Conservation (phyloP, 2,113 vertebrate species). For the Rhineura floridana region DNA sequence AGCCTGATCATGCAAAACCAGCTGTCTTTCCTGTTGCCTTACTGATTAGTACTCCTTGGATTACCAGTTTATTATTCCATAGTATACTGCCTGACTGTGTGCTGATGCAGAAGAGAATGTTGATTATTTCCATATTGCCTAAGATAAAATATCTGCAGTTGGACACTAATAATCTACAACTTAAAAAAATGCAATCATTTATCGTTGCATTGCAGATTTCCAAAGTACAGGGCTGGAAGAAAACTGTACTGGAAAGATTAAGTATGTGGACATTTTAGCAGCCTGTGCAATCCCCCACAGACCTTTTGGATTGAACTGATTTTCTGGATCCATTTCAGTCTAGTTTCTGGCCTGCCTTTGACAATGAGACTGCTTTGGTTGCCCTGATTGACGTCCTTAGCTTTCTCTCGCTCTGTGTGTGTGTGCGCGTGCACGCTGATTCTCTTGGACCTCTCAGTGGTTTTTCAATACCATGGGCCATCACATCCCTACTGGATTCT, state of each 20-base stretch:
- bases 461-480: neutral
- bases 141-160: conserved; percentile 1
- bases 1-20: neutral
- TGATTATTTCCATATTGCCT: conserved; percentile 30
- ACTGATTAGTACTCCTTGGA: conserved; percentile 18
- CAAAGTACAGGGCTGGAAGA: conserved; percentile 11
- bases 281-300: conserved; percentile 37
- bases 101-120: neutral
- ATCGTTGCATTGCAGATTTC: neutral
- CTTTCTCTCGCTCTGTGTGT: too few relatives aligned
- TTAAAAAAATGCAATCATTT: too few relatives aligned
- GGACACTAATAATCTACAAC: neutral
- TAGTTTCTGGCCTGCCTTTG: neutral
- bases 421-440: too few relatives aligned
- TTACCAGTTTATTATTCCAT: conserved; percentile 20
- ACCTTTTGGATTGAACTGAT: neutral
- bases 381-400: neutral
- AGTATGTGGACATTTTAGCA: conserved; percentile 29
- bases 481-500: neutral
- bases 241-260: conserved; percentile 15
- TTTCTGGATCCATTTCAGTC: neutral
- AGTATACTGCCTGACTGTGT: conserved; percentile 9
- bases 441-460: neutral
- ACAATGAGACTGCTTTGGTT: neutral
- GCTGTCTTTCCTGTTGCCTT: conserved; percentile 15